Evolutionary conservation across 2,888 invertebrate species (phyloP).

Genomic region (Chymomyza fuscimana): DNA sequence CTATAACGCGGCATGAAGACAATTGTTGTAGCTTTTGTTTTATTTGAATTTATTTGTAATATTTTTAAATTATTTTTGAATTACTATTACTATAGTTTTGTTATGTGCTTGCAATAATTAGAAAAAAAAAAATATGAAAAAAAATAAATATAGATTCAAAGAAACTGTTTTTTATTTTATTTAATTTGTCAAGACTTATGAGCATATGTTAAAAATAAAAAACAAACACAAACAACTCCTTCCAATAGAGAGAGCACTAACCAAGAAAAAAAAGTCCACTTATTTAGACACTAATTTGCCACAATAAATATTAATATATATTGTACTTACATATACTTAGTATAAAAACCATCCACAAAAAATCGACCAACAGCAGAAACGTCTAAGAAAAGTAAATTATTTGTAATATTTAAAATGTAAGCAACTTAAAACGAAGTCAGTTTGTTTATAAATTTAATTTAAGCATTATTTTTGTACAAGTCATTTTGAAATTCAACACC

Average conservation of each 20-base stretch:
- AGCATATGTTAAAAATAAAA: conserved; percentile 7
- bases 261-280: conserved; percentile 28
- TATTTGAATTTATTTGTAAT: conserved; percentile 72
- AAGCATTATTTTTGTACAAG: conserved; percentile 22
- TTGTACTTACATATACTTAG: not conserved
- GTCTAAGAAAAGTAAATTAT: conserved; percentile 29
- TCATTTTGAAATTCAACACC: conserved; percentile 7
- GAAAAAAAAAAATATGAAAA: conserved; percentile 42
- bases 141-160: conserved; percentile 52
- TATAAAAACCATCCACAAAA: conserved; percentile 56
- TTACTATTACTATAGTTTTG: conserved; percentile 50
- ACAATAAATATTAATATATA: not conserved
- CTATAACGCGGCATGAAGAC: conserved; percentile 61
- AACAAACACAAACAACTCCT: conserved; percentile 45
- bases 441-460: conserved; percentile 30
- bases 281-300: conserved; percentile 18
- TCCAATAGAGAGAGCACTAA: conserved; percentile 48
- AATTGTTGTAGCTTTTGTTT: conserved; percentile 65
- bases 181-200: conserved; percentile 15
- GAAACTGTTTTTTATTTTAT: conserved; percentile 13
- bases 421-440: conserved; percentile 2
- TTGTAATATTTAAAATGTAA: not conserved
- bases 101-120: conserved; percentile 70
- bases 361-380: conserved; percentile 63
- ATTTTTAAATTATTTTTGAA: conserved; percentile 66